phyloP scores from a whole-genome alignment of 2,113 vertebrate species.

The Chionis minor region DNA sequence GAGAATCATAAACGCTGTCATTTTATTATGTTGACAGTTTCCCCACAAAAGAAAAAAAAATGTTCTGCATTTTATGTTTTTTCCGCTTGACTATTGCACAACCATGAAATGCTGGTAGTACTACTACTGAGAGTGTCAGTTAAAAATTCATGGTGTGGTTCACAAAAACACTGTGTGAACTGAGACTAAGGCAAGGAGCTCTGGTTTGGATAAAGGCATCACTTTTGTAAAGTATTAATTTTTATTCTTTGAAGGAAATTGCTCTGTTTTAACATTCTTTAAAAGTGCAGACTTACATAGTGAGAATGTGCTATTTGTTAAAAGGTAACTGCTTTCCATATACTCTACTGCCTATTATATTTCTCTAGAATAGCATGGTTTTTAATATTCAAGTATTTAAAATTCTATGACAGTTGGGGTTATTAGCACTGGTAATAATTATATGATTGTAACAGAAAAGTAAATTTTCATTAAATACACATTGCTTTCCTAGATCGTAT shows the following conservation, averaged over 20 bases:
- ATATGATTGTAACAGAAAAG: neutral
- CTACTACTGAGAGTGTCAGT: neutral
- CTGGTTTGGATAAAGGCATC: neutral
- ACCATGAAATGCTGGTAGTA: neutral
- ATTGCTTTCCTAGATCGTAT: neutral
- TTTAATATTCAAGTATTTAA: neutral
- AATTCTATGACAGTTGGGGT: neutral
- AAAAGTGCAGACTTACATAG: neutral
- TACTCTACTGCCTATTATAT: neutral
- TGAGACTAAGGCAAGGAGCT: neutral
- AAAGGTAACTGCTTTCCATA: neutral
- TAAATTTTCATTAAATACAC: neutral
- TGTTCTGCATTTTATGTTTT: neutral
- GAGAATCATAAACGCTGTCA: neutral
- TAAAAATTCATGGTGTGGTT: neutral
- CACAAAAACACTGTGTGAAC: neutral
- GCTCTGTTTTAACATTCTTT: neutral
- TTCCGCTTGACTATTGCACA: neutral
- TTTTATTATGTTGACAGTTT: neutral
- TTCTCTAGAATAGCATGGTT: neutral
- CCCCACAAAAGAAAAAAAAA: neutral
- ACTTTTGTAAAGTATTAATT: neutral
- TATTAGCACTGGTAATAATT: neutral
- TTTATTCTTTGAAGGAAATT: neutral
- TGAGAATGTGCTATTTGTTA: neutral